Percentiles rank a stretch among this genome's conserved stretches.
phyloP scores from a whole-genome alignment of 2,113 vertebrate species.

The Marmota monax region DNA sequence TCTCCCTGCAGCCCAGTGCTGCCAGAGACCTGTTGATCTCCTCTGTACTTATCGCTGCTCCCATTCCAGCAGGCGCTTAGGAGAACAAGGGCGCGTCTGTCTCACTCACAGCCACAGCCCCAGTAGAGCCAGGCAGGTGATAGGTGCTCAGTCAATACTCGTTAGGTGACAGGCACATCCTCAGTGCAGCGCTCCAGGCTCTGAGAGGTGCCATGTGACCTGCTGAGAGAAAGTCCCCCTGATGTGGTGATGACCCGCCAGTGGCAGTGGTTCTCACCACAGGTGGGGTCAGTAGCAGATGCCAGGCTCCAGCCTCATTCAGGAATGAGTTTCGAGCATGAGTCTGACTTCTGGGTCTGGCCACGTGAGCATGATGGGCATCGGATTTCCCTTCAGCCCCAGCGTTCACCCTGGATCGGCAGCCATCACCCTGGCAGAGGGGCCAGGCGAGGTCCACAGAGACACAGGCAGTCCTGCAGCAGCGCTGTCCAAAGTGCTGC shows the following conservation, averaged over 20 bases:
- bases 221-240: too few species aligned
- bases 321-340: neutral
- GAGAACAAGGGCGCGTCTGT: too few species aligned
- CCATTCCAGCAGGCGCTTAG: too few species aligned
- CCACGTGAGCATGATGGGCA: neutral
- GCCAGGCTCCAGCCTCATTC: neutral
- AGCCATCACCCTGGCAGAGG: too few species aligned
- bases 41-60: neutral
- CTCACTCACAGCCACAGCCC: neutral
- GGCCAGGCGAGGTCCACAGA: neutral
- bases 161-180: neutral
- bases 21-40: neutral
- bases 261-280: fast-evolving
- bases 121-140: neutral
- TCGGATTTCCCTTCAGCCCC: neutral
- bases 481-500: neutral
- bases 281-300: neutral
- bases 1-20: too few species aligned
- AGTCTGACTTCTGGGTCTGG: neutral
- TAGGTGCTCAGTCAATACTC: neutral
- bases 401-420: neutral
- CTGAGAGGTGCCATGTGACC: neutral
- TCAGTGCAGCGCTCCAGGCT: neutral
- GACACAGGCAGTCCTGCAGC: too few species aligned
- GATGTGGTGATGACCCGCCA: too few species aligned